Percentiles rank a stretch among this genome's conserved stretches.
Evolutionary conservation across 2,113 vertebrate species (phyloP).

Genomic region (Corythornis vintsioides): DNA sequence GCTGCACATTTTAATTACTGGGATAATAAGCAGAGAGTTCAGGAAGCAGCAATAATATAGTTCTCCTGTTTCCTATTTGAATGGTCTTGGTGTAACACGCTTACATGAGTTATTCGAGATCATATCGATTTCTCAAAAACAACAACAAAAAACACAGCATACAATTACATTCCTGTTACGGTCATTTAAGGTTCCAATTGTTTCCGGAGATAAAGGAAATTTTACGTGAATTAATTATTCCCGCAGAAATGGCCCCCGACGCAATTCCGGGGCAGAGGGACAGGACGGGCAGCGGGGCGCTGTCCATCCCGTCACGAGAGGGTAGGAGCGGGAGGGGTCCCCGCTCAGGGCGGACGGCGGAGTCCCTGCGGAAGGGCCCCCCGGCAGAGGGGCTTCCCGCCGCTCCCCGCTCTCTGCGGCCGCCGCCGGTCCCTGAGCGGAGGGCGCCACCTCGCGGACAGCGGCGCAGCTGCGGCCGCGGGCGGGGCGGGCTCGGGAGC

Average conservation of each 20-base stretch:
- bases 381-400: not conserved
- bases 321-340: not conserved
- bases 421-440: not conserved
- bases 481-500: not conserved
- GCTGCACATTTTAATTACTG: slow-evolving; percentile 68
- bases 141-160: not conserved
- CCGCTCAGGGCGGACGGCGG: not conserved
- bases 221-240: not conserved
- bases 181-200: not conserved
- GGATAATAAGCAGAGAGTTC: slow-evolving; percentile 66
- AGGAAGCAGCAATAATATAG: slow-evolving; percentile 63
- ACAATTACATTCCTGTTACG: slow-evolving; percentile 5
- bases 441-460: slow-evolving; percentile 76
- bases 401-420: not conserved
- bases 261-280: not conserved
- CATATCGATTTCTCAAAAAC: slow-evolving; percentile 49
- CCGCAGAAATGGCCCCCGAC: not conserved
- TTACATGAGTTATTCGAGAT: slow-evolving; percentile 53
- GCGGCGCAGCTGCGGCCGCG: too few relatives aligned
- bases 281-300: not conserved
- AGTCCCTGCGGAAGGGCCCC: not conserved
- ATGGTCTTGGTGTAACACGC: slow-evolving; percentile 34
- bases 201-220: slow-evolving; percentile 28
- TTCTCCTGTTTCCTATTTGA: slow-evolving; percentile 63
- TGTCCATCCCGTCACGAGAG: not conserved